Percentiles rank a stretch among this genome's conserved stretches.
These are phyloP conservation scores for mouse (Mus musculus) DNA, from an alignment of 2,113 vertebrate species.

Conservation along the genomic window GRCm39 chr9:89161501-89162000, in stretches of 20 bases:
- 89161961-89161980: not conserved
- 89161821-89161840: not conserved
- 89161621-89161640: not conserved
- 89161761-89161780: no score
- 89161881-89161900: not conserved
- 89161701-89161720: not conserved
- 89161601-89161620: not conserved
- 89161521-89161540: not conserved
- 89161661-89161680: not conserved
- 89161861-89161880: not conserved
- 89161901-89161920: not conserved
- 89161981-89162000: not conserved
- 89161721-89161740: accelerated
- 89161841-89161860: not conserved
- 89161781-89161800: no score
- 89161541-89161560: not conserved
- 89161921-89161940: not conserved
- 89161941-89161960: not conserved
- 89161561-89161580: not conserved
- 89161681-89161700: not conserved
- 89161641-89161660: no score
- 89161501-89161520: not conserved
- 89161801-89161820: no score
- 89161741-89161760: not conserved
- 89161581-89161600: not conserved